These are phyloP conservation scores for Hylaea fasciaria DNA, from an alignment of 2,888 invertebrate genomes.

Conservation along the genomic window DNA sequence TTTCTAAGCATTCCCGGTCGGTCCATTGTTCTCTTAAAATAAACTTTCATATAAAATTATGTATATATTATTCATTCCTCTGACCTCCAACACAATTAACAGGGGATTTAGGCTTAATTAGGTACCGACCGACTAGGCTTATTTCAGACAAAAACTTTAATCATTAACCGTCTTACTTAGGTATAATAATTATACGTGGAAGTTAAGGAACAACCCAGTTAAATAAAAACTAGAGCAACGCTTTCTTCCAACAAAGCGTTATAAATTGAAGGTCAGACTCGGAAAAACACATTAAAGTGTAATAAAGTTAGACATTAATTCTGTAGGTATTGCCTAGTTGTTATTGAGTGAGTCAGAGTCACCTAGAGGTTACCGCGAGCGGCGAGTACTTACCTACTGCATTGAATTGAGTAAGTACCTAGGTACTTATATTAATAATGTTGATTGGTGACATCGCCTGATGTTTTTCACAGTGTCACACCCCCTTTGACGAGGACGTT, in stretches of 20 bases:
- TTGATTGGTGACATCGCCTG: background rate
- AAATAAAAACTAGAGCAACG: constrained; percentile 1
- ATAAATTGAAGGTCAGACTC: constrained; percentile 9
- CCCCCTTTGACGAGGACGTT: background rate
- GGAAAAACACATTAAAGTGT: constrained; percentile 8
- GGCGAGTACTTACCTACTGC: background rate
- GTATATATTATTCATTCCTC: no score
- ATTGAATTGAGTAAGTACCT: background rate
- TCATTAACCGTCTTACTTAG: no score
- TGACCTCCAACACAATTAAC: no score
- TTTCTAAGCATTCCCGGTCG: no score
- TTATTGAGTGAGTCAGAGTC: constrained; percentile 12
- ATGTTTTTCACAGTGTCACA: background rate
- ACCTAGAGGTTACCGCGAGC: constrained; percentile 2
- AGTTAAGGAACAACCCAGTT: no score
- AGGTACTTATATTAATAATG: background rate
- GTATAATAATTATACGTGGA: background rate
- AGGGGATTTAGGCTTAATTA: no score
- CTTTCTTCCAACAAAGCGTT: constrained; percentile 3
- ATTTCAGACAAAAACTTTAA: no score
- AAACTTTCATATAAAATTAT: no score
- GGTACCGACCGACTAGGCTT: no score
- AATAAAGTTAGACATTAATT: background rate
- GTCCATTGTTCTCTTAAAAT: no score
- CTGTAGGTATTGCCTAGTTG: constrained; percentile 4